Conservation (phyloP, 2,113 vertebrate genomes). For the Gallinago media region DNA sequence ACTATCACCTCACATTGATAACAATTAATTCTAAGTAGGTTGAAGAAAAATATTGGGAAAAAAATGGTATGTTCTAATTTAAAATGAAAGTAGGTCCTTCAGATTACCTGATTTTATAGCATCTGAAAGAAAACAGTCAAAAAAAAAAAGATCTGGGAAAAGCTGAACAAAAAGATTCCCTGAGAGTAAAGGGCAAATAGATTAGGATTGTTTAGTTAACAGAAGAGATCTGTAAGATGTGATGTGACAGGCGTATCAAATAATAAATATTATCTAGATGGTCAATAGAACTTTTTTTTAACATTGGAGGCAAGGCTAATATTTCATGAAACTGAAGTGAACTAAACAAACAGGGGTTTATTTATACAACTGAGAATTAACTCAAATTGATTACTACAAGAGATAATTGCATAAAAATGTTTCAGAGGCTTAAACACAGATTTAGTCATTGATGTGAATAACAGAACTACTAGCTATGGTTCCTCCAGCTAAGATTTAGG, state of each 20-base stretch:
- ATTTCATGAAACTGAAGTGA: not conserved
- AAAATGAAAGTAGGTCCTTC: not conserved
- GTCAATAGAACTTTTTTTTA: not conserved
- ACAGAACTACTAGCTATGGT: not conserved
- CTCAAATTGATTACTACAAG: not conserved
- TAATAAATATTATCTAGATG: not conserved
- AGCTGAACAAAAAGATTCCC: not conserved
- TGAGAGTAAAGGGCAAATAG: not conserved
- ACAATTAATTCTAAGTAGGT: not conserved
- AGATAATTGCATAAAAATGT: not conserved
- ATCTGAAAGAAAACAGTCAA: not conserved
- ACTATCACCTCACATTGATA: not conserved
- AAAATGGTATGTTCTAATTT: not conserved
- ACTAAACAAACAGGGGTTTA: not conserved
- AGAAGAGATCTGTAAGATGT: not conserved
- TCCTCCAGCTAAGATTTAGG: not conserved
- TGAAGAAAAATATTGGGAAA: not conserved
- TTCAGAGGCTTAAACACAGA: not conserved
- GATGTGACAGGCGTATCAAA: not conserved
- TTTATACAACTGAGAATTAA: not conserved
- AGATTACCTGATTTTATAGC: not conserved
- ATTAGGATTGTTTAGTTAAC: not conserved
- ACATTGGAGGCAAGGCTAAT: not conserved
- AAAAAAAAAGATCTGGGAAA: not conserved
- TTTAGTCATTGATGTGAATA: not conserved